Conservation (phyloP, 2,888 invertebrate genomes). For the Patella depressa region DNA sequence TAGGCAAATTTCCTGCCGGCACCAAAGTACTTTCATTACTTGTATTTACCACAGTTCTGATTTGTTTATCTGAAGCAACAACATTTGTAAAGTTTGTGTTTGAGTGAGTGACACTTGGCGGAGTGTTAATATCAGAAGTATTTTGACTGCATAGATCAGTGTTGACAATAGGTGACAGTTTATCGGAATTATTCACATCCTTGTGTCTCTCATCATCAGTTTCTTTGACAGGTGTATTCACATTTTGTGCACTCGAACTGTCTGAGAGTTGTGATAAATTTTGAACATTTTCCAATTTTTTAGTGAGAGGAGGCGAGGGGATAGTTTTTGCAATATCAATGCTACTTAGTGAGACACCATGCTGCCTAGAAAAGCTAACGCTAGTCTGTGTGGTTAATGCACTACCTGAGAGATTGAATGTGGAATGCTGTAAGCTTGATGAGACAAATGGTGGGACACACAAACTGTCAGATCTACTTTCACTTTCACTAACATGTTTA, state of each 20-base stretch:
- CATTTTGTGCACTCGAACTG: background rate
- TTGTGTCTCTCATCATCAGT: background rate
- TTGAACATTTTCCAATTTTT: constrained; percentile 7
- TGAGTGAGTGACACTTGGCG: background rate
- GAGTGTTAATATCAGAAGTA: background rate
- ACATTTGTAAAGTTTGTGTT: background rate
- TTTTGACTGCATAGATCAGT: too few relatives aligned
- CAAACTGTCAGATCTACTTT: background rate
- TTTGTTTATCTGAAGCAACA: background rate
- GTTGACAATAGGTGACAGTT: too few relatives aligned
- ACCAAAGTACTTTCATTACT: background rate
- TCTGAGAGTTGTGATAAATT: background rate
- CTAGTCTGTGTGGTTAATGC: constrained; percentile 9
- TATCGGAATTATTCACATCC: background rate
- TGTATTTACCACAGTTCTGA: background rate
- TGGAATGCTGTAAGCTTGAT: constrained; percentile 1
- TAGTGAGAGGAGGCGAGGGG: background rate
- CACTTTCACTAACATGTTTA: too few relatives aligned
- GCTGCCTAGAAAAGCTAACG: constrained; percentile 4
- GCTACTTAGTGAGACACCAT: background rate
- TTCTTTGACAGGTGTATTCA: background rate
- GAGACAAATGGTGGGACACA: constrained; percentile 1
- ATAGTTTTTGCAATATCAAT: background rate
- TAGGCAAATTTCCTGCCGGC: background rate
- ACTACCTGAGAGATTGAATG: constrained; percentile 6